Percentiles rank a stretch among this genome's conserved stretches.
Evolutionary conservation across 37 sponge, comb jelly and placozoan species (phyloP).

Genomic region (Theonella swinhoei): DNA sequence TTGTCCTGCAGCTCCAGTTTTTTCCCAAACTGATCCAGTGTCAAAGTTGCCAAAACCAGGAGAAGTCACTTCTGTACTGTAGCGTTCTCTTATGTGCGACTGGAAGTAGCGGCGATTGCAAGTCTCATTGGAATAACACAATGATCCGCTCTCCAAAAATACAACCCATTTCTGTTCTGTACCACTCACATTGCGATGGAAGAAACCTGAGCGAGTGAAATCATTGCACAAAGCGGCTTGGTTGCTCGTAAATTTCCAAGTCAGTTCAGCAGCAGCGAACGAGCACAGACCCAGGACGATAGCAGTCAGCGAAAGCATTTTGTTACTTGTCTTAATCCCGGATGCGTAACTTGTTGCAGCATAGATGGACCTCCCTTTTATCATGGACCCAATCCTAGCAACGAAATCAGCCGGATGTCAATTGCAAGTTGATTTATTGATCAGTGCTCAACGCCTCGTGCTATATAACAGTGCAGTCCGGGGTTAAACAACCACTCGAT

Average conservation of each 20-base stretch:
- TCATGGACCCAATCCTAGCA: no score
- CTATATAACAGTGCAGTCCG: no score
- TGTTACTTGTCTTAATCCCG: no score
- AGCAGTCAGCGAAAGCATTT: no score
- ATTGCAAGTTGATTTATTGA: no score
- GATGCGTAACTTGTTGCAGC: no score
- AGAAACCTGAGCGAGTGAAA: constrained; percentile 71
- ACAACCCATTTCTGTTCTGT: constrained; percentile 71
- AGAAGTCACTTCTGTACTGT: not conserved
- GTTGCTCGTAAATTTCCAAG: constrained; percentile 40
- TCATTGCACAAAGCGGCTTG: constrained; percentile 71
- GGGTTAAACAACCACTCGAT: no score
- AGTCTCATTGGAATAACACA: constrained; percentile 61
- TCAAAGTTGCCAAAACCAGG: constrained; percentile 8
- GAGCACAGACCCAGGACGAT: no score
- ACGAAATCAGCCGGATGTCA: no score
- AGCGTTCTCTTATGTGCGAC: constrained; percentile 10
- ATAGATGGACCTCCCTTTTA: no score
- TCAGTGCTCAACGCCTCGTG: no score
- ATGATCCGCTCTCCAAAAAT: constrained; percentile 83
- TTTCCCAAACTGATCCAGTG: not conserved
- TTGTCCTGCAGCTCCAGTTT: not conserved
- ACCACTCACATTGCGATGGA: constrained; percentile 1
- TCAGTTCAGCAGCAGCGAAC: no score
- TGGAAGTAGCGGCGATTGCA: constrained; percentile 67